Evolutionary conservation across 2,888 invertebrate genomes (phyloP), one percentile per base, ranked within the genome.

Genomic region (Agrotis ipsilon): DNA sequence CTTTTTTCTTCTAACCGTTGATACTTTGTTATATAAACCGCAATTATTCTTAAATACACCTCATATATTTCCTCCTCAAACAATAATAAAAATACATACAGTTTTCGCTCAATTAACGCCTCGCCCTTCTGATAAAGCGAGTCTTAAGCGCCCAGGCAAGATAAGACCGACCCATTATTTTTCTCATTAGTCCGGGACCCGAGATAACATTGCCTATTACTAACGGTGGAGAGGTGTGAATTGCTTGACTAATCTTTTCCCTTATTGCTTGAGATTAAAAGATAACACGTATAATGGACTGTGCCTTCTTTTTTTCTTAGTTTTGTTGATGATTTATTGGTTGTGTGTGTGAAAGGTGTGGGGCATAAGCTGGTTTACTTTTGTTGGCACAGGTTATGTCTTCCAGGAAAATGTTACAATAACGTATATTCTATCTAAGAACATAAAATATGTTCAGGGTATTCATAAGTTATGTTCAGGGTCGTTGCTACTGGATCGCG

Each of bases 181-280:
- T 85, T 85, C 85, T 85, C 85, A 85, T 85, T 85, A 85, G 86
- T 75, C 79, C 78, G 75, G 64, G 75, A 70, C 78, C 76, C 74
- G 60, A 79, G 85, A 86, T 86, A 86, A 83, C 86, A 79, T 79
- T 67, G 75, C 73, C 86, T 83, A 80, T 85, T 82, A 79, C 79
- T 67, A 63, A 66, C 70, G 65, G 68, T 65, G 68, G 69, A 80
- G 80, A 84, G 85, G 82, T 82, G 84, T 85, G 87, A 85, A 85
- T 84, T 84, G 80, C 82, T 81, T 78, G 81, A 78, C 86, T 88
- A 89, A 89, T 88, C 88, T 87, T 82, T 81, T 76, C 80, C 80
- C 73, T 81, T 82, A 88, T 86, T 88, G 82, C 79, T 78, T 67
- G 54, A 85, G 87, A 88, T 89, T 89, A 89, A 78, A 84, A 85